phyloP scores from a whole-genome alignment of 1,140 invertebrate species.

The Dendroctonus valens region DNA sequence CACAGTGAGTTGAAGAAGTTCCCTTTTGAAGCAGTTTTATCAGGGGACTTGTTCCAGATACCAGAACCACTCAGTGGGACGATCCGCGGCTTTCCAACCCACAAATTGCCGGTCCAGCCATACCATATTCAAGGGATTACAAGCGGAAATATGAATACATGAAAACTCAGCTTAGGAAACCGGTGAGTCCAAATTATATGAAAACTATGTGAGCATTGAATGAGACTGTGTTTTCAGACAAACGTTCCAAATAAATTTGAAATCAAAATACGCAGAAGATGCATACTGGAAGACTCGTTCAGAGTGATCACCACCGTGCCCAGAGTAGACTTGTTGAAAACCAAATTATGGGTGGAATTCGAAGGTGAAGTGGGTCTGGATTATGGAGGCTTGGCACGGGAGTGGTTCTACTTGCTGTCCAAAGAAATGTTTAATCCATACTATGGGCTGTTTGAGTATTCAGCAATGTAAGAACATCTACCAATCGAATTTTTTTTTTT shows the following conservation, averaged over 20 bases:
- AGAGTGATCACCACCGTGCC: slow-evolving; percentile 80
- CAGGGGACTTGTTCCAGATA: slow-evolving; percentile 66
- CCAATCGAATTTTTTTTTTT: slow-evolving; percentile 27
- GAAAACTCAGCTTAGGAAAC: slow-evolving; percentile 92
- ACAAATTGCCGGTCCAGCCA: slow-evolving; percentile 93
- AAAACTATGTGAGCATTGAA: not conserved
- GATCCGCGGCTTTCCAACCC: slow-evolving; percentile 96
- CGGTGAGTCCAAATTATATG: slow-evolving; percentile 63
- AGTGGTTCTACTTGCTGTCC: slow-evolving; percentile 98
- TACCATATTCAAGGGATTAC: slow-evolving; percentile 97
- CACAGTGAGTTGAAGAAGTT: slow-evolving; percentile 73
- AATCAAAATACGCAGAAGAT: slow-evolving; percentile 86
- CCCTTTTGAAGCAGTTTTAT: not conserved
- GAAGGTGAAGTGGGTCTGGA: slow-evolving; percentile 96
- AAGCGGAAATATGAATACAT: slow-evolving; percentile 99
- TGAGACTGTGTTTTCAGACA: slow-evolving; percentile 58
- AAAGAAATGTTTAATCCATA: slow-evolving; percentile 99
- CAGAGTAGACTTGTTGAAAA: slow-evolving; percentile 86
- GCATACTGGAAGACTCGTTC: slow-evolving; percentile 95
- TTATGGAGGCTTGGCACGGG: slow-evolving; percentile 94
- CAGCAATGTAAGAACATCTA: slow-evolving; percentile 75
- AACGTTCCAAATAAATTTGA: slow-evolving; percentile 98
- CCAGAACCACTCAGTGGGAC: slow-evolving; percentile 97
- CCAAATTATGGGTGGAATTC: slow-evolving; percentile 98
- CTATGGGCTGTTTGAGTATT: slow-evolving; percentile 98